These are phyloP conservation scores for Tenthredo amoena DNA, from an alignment of 2,888 invertebrate genomes.

Conservation along the genomic window DNA sequence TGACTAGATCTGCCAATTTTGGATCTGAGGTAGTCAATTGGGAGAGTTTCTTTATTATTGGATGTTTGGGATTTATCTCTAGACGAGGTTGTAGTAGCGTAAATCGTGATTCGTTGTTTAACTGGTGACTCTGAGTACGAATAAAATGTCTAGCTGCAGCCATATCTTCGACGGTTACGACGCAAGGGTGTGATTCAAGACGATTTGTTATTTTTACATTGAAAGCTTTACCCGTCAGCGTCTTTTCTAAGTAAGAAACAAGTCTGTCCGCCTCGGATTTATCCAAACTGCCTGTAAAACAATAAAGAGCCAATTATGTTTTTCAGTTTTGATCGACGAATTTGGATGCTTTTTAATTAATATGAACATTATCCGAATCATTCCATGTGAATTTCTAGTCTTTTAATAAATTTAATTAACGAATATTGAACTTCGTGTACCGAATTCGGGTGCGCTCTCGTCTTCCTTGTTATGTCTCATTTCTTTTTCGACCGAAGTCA, in stretches of 20 bases:
- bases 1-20: constrained; percentile 90
- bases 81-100: constrained; percentile 93
- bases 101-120: constrained; percentile 92
- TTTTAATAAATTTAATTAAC: constrained; percentile 13
- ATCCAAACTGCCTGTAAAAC: constrained; percentile 82
- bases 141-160: constrained; percentile 97
- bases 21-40: constrained; percentile 87
- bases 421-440: constrained; percentile 72
- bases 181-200: constrained; percentile 94
- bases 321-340: neutral
- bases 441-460: constrained; percentile 82
- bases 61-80: constrained; percentile 96
- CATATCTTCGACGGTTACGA: constrained; percentile 98
- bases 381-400: constrained; percentile 21
- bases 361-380: neutral
- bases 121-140: constrained; percentile 90
- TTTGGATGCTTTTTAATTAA: neutral
- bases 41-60: constrained; percentile 93
- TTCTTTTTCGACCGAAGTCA: constrained; percentile 96
- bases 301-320: neutral
- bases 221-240: constrained; percentile 89
- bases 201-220: constrained; percentile 91
- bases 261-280: constrained; percentile 89
- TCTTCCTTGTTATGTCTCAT: constrained; percentile 87
- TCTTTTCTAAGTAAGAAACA: constrained; percentile 88